phyloP scores from a whole-genome alignment of 2,113 vertebrate species.

The Gila orcuttii region DNA sequence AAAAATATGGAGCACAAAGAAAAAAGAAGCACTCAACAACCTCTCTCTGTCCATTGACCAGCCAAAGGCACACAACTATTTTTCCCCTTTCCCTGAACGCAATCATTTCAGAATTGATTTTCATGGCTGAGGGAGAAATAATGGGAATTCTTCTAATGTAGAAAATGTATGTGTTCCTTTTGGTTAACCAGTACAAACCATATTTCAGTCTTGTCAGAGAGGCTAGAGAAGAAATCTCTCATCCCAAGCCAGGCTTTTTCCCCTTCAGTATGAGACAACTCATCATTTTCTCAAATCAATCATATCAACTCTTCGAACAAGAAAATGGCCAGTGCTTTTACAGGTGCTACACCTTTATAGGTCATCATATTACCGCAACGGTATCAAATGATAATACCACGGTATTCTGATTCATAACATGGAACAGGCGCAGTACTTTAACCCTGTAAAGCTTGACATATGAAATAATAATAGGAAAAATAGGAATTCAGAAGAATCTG shows the following conservation, averaged over 20 bases:
- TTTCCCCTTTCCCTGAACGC: conserved; percentile 80
- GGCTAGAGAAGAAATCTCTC: conserved; percentile 79
- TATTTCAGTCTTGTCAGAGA: conserved; percentile 94
- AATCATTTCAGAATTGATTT: conserved; percentile 99
- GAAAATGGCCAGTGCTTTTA: conserved; percentile 52
- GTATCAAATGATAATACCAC: background rate
- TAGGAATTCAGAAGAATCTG: too few relatives aligned
- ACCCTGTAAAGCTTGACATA: background rate
- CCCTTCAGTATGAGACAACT: conserved; percentile 73
- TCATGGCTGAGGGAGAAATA: conserved; percentile 98
- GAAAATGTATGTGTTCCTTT: conserved; percentile 99
- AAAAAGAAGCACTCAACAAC: conserved; percentile 72
- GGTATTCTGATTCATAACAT: conserved; percentile 1
- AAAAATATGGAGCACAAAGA: conserved; percentile 66
- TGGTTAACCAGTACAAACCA: conserved; percentile 98
- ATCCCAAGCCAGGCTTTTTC: conserved; percentile 62
- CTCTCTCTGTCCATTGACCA: conserved; percentile 84
- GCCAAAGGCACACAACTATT: conserved; percentile 87
- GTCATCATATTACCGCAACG: conserved; percentile 57
- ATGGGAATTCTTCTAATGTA: conserved; percentile 98
- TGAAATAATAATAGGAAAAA: background rate
- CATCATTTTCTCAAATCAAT: conserved; percentile 77
- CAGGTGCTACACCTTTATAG: conserved; percentile 63
- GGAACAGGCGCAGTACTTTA: background rate
- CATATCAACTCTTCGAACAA: conserved; percentile 65